Conservation (phyloP, 2,113 vertebrate species). For the Oreochromis niloticus region DNA sequence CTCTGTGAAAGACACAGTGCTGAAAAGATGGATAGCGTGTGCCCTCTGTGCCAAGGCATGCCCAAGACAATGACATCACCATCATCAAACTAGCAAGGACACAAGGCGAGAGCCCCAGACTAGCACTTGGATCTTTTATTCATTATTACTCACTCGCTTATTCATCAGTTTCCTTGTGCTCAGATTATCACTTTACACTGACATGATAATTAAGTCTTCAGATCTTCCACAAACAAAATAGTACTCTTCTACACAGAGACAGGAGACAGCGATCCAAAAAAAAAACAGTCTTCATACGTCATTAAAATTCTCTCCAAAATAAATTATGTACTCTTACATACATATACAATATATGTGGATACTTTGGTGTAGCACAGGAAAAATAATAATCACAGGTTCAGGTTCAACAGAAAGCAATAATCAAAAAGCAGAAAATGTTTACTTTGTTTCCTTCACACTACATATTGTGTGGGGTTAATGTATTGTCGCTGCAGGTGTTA, state of each 20-base stretch:
- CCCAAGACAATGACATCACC: slow-evolving; percentile 60
- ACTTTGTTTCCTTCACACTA: not conserved
- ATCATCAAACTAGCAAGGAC: slow-evolving; percentile 46
- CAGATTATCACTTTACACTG: slow-evolving; percentile 10
- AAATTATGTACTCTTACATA: slow-evolving; percentile 35
- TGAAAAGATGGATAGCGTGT: slow-evolving; percentile 47
- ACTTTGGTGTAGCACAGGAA: slow-evolving; percentile 53
- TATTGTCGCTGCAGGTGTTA: not conserved
- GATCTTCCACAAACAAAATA: slow-evolving; percentile 17
- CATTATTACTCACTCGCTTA: slow-evolving; percentile 38
- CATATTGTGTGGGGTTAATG: not conserved
- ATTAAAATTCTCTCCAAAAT: slow-evolving; percentile 10
- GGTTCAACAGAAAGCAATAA: slow-evolving; percentile 22
- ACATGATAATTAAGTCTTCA: slow-evolving; percentile 25
- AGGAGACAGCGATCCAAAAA: not conserved
- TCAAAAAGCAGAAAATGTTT: not conserved
- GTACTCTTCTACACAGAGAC: slow-evolving; percentile 1
- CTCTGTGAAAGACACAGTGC: slow-evolving; percentile 56
- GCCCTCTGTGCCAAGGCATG: slow-evolving; percentile 54
- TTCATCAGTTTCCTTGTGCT: slow-evolving; percentile 14
- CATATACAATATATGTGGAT: slow-evolving; percentile 15
- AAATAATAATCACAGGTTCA: not conserved
- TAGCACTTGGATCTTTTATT: slow-evolving; percentile 51
- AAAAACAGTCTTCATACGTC: slow-evolving; percentile 5
- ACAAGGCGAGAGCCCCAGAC: slow-evolving; percentile 15